Conservation (phyloP, 2,797 vertebrate species). For the Alfaro cultratus region DNA sequence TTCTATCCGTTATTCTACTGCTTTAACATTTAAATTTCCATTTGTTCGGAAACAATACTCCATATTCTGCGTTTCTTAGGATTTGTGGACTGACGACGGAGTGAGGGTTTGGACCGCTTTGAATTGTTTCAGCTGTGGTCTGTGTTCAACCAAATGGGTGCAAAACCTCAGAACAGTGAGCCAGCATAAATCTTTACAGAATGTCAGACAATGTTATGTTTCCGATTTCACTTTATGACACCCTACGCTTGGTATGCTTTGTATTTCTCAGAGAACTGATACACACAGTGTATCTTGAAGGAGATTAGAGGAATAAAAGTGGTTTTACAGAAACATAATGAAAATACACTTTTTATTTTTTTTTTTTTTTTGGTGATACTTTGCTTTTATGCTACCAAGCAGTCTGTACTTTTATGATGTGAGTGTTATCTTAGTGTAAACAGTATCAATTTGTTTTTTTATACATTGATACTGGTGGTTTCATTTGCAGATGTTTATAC, state of each 20-base stretch:
- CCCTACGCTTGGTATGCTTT: slow-evolving; percentile 39
- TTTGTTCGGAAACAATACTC: slow-evolving; percentile 26
- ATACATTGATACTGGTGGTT: slow-evolving; percentile 3
- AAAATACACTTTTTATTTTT: slow-evolving; percentile 11
- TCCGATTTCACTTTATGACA: slow-evolving; percentile 57
- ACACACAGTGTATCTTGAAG: slow-evolving; percentile 3
- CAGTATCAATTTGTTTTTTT: background rate
- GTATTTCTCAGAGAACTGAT: slow-evolving; percentile 22
- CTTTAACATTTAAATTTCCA: slow-evolving; percentile 30
- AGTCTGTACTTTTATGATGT: slow-evolving; percentile 5
- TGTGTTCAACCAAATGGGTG: slow-evolving; percentile 61
- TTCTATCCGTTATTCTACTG: background rate
- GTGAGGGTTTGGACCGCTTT: slow-evolving; percentile 61
- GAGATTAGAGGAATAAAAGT: slow-evolving; percentile 1
- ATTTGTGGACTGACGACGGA: slow-evolving; percentile 21
- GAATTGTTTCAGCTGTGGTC: slow-evolving; percentile 76
- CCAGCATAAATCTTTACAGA: slow-evolving; percentile 58
- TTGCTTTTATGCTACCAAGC: slow-evolving; percentile 6
- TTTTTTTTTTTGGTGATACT: background rate
- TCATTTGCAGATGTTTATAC: slow-evolving; percentile 17
- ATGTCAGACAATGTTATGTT: slow-evolving; percentile 59
- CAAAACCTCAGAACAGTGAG: slow-evolving; percentile 62
- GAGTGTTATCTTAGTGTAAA: slow-evolving; percentile 19
- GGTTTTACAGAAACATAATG: slow-evolving; percentile 19
- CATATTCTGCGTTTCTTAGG: slow-evolving; percentile 27